Conservation (phyloP, 2,797 vertebrate species). For the Ciconia nigra region DNA sequence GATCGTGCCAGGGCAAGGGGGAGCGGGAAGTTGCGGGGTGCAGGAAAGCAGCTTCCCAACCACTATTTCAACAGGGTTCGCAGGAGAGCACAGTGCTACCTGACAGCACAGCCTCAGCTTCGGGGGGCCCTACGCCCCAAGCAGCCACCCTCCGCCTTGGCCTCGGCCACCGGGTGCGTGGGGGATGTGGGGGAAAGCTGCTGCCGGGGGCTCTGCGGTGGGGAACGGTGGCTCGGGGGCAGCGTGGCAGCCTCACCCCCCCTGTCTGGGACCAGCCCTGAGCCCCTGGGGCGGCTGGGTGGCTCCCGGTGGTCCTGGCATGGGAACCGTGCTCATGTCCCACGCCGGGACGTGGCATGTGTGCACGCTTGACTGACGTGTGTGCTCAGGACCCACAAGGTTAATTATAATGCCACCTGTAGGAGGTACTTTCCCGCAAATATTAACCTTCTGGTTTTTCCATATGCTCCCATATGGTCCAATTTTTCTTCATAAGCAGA, state of each 20-base stretch:
- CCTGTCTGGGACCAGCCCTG: rapidly evolving
- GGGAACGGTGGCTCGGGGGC: not conserved
- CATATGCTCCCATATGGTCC: constrained; percentile 32
- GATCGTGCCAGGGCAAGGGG: not conserved
- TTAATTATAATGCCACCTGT: constrained; percentile 25
- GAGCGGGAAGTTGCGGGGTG: rapidly evolving
- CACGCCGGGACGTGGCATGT: not conserved
- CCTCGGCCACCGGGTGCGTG: rapidly evolving
- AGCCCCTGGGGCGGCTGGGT: not conserved
- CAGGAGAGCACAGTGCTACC: rapidly evolving
- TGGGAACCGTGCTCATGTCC: not conserved
- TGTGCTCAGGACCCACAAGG: not conserved
- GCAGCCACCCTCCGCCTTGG: rapidly evolving
- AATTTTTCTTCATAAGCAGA: not conserved
- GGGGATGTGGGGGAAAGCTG: rapidly evolving
- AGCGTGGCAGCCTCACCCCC: rapidly evolving
- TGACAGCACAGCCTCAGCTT: rapidly evolving
- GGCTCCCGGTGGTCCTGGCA: not conserved
- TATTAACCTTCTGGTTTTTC: constrained; percentile 32
- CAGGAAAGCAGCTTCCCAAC: not conserved
- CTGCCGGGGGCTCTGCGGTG: rapidly evolving
- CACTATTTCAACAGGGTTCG: not conserved
- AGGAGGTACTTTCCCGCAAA: not conserved
- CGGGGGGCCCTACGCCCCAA: rapidly evolving
- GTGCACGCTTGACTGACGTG: not conserved